Conservation (phyloP, 2,888 invertebrate species). For the Cinara cedri region DNA sequence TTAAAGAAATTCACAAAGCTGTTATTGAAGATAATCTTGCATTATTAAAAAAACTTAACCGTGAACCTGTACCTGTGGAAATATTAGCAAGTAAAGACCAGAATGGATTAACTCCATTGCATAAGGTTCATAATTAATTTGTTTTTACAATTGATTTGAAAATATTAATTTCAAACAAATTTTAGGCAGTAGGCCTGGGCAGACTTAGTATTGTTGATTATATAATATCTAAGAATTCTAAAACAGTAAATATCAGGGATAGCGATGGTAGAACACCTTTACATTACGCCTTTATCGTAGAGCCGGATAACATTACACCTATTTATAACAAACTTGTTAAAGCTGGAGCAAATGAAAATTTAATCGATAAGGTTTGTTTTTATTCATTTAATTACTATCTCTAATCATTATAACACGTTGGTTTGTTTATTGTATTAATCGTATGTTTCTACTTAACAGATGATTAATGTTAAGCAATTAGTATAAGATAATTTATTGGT, state of each 20-base stretch:
- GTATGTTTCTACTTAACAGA: too few species aligned
- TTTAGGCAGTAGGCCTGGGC: slow-evolving; percentile 81
- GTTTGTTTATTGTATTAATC: too few species aligned
- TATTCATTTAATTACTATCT: too few species aligned
- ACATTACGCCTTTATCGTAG: slow-evolving; percentile 77
- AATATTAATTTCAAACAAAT: slow-evolving; percentile 59
- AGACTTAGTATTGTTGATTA: slow-evolving; percentile 77
- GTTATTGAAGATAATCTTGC: slow-evolving; percentile 80
- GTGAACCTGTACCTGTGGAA: slow-evolving; percentile 74
- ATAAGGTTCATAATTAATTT: slow-evolving; percentile 70
- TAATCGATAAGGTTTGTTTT: slow-evolving; percentile 78
- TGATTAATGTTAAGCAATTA: too few species aligned
- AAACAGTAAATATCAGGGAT: slow-evolving; percentile 74
- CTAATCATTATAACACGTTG: too few species aligned
- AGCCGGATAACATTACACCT: slow-evolving; percentile 77
- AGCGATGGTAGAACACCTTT: slow-evolving; percentile 85
- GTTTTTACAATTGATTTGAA: neutral
- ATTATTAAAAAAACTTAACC: slow-evolving; percentile 70
- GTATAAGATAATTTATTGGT: too few species aligned
- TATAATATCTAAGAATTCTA: slow-evolving; percentile 73
- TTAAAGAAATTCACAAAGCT: slow-evolving; percentile 80
- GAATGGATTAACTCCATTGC: slow-evolving; percentile 83
- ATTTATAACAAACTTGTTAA: slow-evolving; percentile 79
- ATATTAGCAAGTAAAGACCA: slow-evolving; percentile 77
- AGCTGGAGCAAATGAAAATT: slow-evolving; percentile 83